Base-by-base conservation (phyloP, 2,888 invertebrate genomes). In the Lagria hirta region DNA sequence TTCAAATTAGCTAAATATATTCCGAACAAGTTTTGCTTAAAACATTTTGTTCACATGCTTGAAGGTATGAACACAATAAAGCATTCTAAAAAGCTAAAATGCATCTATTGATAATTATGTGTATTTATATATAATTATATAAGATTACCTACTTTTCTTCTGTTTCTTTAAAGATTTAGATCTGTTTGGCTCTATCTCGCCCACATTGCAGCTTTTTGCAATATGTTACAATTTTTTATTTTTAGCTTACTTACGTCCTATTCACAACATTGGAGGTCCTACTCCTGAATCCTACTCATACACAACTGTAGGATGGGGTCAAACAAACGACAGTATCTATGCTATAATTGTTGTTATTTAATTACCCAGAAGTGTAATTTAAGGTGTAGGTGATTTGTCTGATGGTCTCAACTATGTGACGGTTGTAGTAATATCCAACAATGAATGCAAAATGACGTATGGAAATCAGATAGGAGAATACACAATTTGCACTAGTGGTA, bases 361-460 rank as follows among this genome's bases (percentile, higher is more conserved):
- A 21, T 8, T 33, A n/a, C n/a, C n/a, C n/a, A n/a, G n/a, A n/a
- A n/a, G n/a, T 10, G 3, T 4, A 12, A 14, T 33, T 21, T 21
- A 21, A 28, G 33, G 7, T 2, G 13, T 13, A 13, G 13, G 26
- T 8, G 35, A 14, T 10, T 17, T 35, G 11, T 24, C 35, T 7
- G 15, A 35, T 4, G 7, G 7, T 2, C 26, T 35, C 11, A 14
- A 4, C 5, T 26, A 10, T 3, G 35, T 35, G 4, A 5, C 17
- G 2, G 16, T 35, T 3, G 12, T 22, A 8, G 22, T 26, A 11
- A 26, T 35, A 10, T 35, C 35, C 12, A 23, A 35, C 11, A 22
- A 35, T 10, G 35, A 35, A 23, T 35, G 35, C 12, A 17, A 17
- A 11, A 7, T 35, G 6, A 26, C 17, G 4, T 35, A 35, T 11